Evolutionary conservation across 2,888 invertebrate genomes (phyloP).

Genomic region (Noctua fimbriata): DNA sequence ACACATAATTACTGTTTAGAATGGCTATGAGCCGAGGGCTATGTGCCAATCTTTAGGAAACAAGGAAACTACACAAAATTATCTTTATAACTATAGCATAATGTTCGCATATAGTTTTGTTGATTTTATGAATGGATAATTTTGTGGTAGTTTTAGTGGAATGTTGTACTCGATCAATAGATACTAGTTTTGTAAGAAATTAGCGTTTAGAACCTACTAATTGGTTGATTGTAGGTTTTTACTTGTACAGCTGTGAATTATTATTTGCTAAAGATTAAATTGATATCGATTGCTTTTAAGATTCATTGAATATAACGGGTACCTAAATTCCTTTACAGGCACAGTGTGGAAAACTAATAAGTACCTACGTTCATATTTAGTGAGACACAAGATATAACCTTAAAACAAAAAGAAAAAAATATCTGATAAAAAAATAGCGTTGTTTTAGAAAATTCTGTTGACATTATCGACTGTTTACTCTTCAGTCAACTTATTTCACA

Average conservation of each 20-base stretch:
- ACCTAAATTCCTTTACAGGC: not conserved
- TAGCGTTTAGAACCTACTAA: conserved; percentile 25
- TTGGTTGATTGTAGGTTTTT: conserved; percentile 17
- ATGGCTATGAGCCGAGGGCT: conserved; percentile 80
- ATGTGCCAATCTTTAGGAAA: conserved; percentile 62
- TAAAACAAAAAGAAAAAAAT: not conserved
- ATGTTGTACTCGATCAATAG: conserved; percentile 12
- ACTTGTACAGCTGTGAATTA: not conserved
- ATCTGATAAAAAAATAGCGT: not conserved
- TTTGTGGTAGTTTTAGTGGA: not conserved
- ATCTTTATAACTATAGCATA: conserved; percentile 9
- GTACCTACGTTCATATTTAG: not conserved
- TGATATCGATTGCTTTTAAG: not conserved
- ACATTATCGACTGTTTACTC: not conserved
- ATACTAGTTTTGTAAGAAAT: conserved; percentile 32
- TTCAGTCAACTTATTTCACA: not conserved
- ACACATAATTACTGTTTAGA: conserved; percentile 85
- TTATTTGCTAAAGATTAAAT: not conserved
- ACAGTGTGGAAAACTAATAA: not conserved
- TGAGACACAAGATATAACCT: not conserved
- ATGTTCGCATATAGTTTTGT: conserved; percentile 21
- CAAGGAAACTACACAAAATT: conserved; percentile 10
- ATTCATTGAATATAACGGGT: not conserved
- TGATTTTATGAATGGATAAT: conserved; percentile 42
- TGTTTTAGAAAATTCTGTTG: too few species aligned